Evolutionary conservation across 37 sponge, comb jelly and placozoan genomes (phyloP).

Genomic region (Axinella damicornis): DNA sequence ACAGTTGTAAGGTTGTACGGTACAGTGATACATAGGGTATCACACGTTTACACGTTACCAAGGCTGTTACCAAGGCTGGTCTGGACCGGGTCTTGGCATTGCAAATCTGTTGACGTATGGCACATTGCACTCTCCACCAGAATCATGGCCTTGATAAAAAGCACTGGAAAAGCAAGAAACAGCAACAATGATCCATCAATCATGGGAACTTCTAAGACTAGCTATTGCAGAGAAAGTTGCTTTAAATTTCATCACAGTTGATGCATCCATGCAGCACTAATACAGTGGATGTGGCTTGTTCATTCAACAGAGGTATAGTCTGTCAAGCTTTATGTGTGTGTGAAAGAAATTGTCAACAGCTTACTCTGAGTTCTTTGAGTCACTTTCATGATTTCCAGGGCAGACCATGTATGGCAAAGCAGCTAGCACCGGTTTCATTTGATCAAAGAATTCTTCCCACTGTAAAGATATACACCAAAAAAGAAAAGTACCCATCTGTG

Average conservation of each 20-base stretch:
- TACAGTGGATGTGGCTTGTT: no score
- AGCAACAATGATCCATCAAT: background rate
- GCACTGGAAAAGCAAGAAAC: background rate
- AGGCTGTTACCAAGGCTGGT: constrained; percentile 70
- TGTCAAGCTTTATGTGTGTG: no score
- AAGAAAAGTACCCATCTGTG: no score
- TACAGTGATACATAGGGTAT: no score
- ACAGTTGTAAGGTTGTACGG: no score
- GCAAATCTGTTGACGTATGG: constrained; percentile 74
- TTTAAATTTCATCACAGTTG: no score
- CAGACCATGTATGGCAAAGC: constrained; percentile 75
- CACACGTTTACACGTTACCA: no score
- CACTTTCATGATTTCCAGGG: constrained; percentile 84
- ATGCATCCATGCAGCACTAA: no score
- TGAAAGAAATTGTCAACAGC: no score
- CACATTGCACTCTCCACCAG: constrained; percentile 87
- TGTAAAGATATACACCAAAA: constrained; percentile 1
- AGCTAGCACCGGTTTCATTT: constrained; percentile 45
- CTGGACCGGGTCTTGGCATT: constrained; percentile 73
- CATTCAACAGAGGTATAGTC: no score
- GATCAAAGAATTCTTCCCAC: constrained; percentile 86
- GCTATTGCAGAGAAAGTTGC: background rate
- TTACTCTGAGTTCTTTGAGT: constrained; percentile 66
- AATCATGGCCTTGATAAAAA: constrained; percentile 47
- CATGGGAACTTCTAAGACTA: no score